Conservation (phyloP, 2,797 vertebrate genomes). For the Decapterus maruadsi region DNA sequence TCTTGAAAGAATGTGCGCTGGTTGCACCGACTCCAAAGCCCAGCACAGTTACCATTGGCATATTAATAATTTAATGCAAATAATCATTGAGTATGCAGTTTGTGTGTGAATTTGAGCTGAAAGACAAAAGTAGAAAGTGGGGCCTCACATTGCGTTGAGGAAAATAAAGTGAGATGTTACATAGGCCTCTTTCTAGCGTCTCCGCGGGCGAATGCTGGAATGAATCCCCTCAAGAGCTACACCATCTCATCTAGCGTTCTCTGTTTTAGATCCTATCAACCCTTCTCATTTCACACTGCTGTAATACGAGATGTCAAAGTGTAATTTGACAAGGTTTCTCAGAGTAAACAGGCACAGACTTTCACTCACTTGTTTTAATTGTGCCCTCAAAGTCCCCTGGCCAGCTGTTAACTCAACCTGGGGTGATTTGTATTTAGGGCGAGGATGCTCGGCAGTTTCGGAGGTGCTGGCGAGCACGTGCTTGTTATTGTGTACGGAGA, state of each 20-base stretch:
- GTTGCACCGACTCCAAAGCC: constrained; percentile 81
- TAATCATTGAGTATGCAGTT: constrained; percentile 85
- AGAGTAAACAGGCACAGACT: constrained; percentile 64
- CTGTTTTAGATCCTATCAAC: constrained; percentile 76
- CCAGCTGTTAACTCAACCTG: constrained; percentile 45
- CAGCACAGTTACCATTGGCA: constrained; percentile 80
- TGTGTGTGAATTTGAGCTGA: constrained; percentile 83
- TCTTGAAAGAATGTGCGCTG: constrained; percentile 81
- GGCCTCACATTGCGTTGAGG: constrained; percentile 80
- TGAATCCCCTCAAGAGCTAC: constrained; percentile 79
- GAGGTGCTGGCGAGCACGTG: background rate
- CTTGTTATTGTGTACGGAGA: constrained; percentile 13
- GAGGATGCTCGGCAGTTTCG: background rate
- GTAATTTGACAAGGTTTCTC: constrained; percentile 77
- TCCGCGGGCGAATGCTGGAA: constrained; percentile 76
- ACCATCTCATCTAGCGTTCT: constrained; percentile 73
- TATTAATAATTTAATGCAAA: constrained; percentile 87
- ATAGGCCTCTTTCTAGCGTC: constrained; percentile 73
- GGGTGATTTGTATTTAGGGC: constrained; percentile 30
- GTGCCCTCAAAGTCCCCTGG: constrained; percentile 41
- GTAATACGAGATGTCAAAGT: constrained; percentile 72
- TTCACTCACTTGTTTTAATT: constrained; percentile 48
- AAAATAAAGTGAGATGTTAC: constrained; percentile 85
- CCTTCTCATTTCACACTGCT: constrained; percentile 59
- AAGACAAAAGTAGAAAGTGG: constrained; percentile 85